These are phyloP conservation scores for Drosophila dives DNA, from an alignment of 2,888 invertebrate genomes.

Conservation along the genomic window DNA sequence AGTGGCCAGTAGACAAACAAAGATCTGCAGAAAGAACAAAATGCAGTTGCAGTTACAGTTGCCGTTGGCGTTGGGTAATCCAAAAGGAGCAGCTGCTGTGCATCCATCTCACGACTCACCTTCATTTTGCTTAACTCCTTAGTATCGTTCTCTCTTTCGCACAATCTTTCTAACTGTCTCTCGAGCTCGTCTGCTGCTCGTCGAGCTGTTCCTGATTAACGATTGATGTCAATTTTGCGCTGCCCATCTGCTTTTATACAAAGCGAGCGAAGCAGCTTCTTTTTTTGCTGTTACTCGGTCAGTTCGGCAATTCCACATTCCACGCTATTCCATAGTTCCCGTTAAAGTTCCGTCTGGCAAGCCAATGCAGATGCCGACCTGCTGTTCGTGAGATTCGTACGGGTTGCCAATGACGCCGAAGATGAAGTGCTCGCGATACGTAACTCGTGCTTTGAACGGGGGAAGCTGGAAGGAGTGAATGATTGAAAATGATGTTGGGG, in stretches of 20 bases:
- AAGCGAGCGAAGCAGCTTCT: slow-evolving; percentile 7
- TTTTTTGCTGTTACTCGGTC: slow-evolving; percentile 1
- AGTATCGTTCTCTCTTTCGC: slow-evolving; percentile 20
- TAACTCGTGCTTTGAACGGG: slow-evolving; percentile 7
- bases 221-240: slow-evolving; percentile 73
- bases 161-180: neutral
- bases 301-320: slow-evolving; percentile 22
- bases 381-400: slow-evolving; percentile 22
- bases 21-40: slow-evolving; percentile 52
- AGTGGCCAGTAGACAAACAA: slow-evolving; percentile 74
- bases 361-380: slow-evolving; percentile 5
- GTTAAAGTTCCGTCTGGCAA: slow-evolving; percentile 56
- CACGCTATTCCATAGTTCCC: slow-evolving; percentile 40
- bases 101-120: slow-evolving; percentile 47
- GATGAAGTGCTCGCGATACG: slow-evolving; percentile 35
- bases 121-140: slow-evolving; percentile 61
- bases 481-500: neutral
- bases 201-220: slow-evolving; percentile 59
- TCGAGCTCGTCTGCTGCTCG: slow-evolving; percentile 19
- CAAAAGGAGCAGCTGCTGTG: slow-evolving; percentile 9
- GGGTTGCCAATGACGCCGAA: slow-evolving; percentile 17
- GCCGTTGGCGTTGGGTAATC: slow-evolving; percentile 19
- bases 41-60: neutral
- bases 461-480: neutral
- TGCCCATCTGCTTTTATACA: slow-evolving; percentile 74